Evolutionary conservation across 2,797 vertebrate genomes (phyloP).

Genomic region (Staurois parvus): DNA sequence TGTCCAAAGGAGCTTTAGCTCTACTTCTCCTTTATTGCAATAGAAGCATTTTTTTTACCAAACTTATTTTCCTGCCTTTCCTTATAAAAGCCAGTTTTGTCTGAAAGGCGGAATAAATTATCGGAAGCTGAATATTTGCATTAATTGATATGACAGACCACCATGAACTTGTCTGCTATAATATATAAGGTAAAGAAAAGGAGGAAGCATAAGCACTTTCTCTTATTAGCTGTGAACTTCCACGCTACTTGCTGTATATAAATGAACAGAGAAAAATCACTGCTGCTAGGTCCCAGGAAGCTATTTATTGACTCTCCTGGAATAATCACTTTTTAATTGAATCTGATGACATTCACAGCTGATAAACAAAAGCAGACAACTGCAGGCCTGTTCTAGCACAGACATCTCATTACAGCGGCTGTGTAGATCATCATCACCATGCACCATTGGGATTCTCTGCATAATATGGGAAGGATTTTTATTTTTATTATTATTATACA

Average conservation of each 20-base stretch:
- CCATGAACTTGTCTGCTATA: background rate
- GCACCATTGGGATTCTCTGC: background rate
- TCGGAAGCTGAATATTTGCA: background rate
- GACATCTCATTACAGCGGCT: background rate
- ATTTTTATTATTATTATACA: no score
- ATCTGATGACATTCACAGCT: constrained; percentile 44
- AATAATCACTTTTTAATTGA: constrained; percentile 51
- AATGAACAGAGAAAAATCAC: constrained; percentile 29
- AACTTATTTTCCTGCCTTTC: no score
- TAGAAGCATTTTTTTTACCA: no score
- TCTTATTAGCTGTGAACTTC: background rate
- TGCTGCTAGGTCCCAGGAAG: constrained; percentile 11
- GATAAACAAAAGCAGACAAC: constrained; percentile 4
- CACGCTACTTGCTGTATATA: constrained; percentile 16
- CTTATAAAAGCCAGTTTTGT: no score
- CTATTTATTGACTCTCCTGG: constrained; percentile 13
- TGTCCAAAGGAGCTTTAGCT: no score
- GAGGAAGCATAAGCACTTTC: background rate
- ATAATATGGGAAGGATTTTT: background rate
- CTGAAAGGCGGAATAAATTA: no score
- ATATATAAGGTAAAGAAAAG: background rate
- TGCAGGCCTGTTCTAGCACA: background rate
- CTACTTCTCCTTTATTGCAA: no score
- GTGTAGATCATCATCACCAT: background rate
- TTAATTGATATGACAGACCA: background rate